These are phyloP conservation scores for Lethrus apterus DNA, from an alignment of 1,140 invertebrate genomes.

Conservation along the genomic window DNA sequence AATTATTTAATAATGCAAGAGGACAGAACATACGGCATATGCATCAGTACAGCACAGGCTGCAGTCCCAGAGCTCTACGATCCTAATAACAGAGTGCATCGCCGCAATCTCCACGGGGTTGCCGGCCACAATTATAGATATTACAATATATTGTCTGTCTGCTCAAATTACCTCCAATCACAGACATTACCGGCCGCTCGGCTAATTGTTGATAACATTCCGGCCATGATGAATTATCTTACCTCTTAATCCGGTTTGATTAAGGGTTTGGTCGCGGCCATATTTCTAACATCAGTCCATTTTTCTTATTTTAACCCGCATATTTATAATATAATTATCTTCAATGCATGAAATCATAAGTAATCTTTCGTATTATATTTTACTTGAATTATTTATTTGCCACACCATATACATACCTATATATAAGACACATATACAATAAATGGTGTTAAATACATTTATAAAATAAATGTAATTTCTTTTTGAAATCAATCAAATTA, in stretches of 20 bases:
- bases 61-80: conserved; percentile 14
- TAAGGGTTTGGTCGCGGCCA: conserved; percentile 18
- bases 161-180: conserved; percentile 32
- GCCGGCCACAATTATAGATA: conserved; percentile 33
- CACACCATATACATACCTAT: too few relatives aligned
- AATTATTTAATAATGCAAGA: too few relatives aligned
- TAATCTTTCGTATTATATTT: not conserved
- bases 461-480: too few relatives aligned
- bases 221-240: conserved; percentile 24
- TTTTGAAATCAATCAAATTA: too few relatives aligned
- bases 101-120: conserved; percentile 31
- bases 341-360: not conserved
- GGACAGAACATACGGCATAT: too few relatives aligned
- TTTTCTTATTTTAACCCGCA: not conserved
- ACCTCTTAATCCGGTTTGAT: conserved; percentile 23
- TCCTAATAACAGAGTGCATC: conserved; percentile 27
- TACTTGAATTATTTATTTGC: too few relatives aligned
- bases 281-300: not conserved
- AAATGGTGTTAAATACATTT: too few relatives aligned
- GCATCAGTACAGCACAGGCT: conserved; percentile 18
- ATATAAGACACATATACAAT: too few relatives aligned
- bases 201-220: conserved; percentile 32
- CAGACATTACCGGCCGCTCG: conserved; percentile 26
- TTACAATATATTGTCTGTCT: conserved; percentile 34
- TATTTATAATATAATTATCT: too few relatives aligned